A percentile compares a stretch with the other conserved stretches of the same genome.
These are phyloP conservation scores for Alexandromys fortis DNA, from an alignment of 2,113 vertebrate genomes.

Conservation along the genomic window DNA sequence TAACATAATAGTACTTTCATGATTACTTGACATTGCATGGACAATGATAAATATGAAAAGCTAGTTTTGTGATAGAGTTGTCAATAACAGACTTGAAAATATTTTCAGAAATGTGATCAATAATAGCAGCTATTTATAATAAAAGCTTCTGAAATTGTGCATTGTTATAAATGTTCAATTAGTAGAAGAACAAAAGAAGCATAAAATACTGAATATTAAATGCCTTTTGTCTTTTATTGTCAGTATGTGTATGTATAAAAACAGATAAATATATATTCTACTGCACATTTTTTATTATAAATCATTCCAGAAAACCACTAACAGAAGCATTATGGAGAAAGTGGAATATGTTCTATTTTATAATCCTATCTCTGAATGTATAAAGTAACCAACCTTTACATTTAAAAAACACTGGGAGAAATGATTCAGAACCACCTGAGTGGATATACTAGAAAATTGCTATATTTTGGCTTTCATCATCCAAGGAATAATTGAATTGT, in stretches of 20 bases:
- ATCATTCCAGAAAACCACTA: background rate
- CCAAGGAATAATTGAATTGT: background rate
- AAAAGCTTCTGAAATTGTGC: background rate
- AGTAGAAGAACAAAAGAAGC: background rate
- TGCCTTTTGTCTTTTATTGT: constrained; percentile 14
- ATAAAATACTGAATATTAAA: background rate
- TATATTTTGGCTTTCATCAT: background rate
- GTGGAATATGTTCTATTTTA: background rate
- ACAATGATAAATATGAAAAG: constrained; percentile 57
- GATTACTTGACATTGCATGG: constrained; percentile 48
- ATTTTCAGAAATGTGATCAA: background rate
- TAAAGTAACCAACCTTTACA: background rate
- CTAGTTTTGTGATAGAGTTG: background rate
- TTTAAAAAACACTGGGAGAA: background rate
- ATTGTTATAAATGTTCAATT: background rate
- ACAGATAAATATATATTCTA: background rate
- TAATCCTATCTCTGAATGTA: background rate
- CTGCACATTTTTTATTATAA: background rate
- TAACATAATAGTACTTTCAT: constrained; percentile 23
- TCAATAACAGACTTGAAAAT: constrained; percentile 15
- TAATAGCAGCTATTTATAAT: background rate
- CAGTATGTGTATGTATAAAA: background rate
- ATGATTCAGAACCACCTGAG: background rate
- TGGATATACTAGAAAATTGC: background rate
- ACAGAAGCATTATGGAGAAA: background rate